Conservation (phyloP, 37 sponge, comb jelly and placozoan species). For the Spongia lamella region DNA sequence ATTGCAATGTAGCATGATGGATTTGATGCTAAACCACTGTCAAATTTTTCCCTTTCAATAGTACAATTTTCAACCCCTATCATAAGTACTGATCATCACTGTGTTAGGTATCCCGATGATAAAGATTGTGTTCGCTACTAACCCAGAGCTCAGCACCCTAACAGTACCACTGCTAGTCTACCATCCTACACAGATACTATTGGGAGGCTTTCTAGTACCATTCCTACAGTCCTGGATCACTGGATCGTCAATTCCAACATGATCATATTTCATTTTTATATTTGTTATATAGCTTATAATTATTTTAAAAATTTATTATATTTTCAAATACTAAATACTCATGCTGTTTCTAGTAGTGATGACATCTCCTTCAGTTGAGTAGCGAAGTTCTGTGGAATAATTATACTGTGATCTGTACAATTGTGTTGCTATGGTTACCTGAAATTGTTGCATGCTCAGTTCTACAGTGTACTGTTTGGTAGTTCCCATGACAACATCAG, state of each 20-base stretch:
- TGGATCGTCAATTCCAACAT: not conserved
- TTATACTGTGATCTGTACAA: not conserved
- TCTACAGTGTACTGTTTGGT: conserved; percentile 43
- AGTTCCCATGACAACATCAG: conserved; percentile 20
- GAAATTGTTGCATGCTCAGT: conserved; percentile 67
- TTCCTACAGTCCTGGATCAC: conserved; percentile 83
- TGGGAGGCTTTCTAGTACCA: conserved; percentile 90
- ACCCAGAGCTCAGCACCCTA: conserved; percentile 65
- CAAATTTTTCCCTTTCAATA: too few species aligned
- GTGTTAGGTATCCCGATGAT: conserved; percentile 98
- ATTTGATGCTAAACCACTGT: too few species aligned
- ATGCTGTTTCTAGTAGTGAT: conserved; percentile 58
- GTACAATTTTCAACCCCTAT: too few species aligned
- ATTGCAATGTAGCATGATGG: too few species aligned
- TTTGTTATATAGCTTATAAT: too few species aligned
- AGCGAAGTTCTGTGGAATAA: conserved; percentile 67
- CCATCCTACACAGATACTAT: conserved; percentile 94
- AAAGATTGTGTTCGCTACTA: conserved; percentile 82
- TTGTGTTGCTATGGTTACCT: conserved; percentile 33
- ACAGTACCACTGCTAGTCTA: conserved; percentile 89
- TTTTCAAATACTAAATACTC: not conserved
- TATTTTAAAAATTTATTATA: too few species aligned
- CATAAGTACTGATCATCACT: too few species aligned
- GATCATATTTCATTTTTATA: too few species aligned
- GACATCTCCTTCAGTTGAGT: conserved; percentile 83